A percentile compares a stretch with the other conserved stretches of the same genome.
Conservation (phyloP, 2,888 invertebrate species). For the Steromphala cineraria region DNA sequence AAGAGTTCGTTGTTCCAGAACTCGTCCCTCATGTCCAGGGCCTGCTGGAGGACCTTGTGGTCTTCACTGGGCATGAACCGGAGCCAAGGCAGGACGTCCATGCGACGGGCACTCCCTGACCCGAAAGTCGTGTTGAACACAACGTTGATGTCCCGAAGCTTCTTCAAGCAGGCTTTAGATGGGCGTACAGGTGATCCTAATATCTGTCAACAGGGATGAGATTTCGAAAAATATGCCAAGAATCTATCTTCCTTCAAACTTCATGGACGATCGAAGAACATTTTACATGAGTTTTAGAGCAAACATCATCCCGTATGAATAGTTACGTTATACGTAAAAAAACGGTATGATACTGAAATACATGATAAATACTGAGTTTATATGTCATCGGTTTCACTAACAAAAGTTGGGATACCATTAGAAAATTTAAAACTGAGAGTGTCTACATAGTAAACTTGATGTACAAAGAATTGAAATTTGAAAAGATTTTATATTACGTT, state of each 20-base stretch:
- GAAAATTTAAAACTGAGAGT: background rate
- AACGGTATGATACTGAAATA: too few relatives aligned
- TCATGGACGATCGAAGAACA: too few relatives aligned
- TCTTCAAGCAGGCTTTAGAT: slow-evolving; percentile 38
- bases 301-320: too few relatives aligned
- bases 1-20: slow-evolving; percentile 47
- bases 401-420: too few relatives aligned
- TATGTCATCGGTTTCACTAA: too few relatives aligned
- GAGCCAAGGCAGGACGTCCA: slow-evolving; percentile 66
- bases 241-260: too few relatives aligned
- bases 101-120: slow-evolving; percentile 52
- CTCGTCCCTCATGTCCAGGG: slow-evolving; percentile 52
- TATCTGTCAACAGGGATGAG: slow-evolving; percentile 34
- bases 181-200: slow-evolving; percentile 48
- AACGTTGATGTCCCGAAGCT: slow-evolving; percentile 48
- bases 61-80: slow-evolving; percentile 44
- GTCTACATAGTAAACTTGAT: background rate
- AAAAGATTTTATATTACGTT: too few relatives aligned
- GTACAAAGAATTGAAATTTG: too few relatives aligned
- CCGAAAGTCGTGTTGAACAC: slow-evolving; percentile 64
- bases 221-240: too few relatives aligned
- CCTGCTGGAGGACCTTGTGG: slow-evolving; percentile 46
- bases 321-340: too few relatives aligned
- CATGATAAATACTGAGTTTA: too few relatives aligned
- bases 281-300: too few relatives aligned